These are phyloP conservation scores for Microcebus ravelobensis DNA, from an alignment of 2,113 vertebrate genomes.

Conservation along the genomic window DNA sequence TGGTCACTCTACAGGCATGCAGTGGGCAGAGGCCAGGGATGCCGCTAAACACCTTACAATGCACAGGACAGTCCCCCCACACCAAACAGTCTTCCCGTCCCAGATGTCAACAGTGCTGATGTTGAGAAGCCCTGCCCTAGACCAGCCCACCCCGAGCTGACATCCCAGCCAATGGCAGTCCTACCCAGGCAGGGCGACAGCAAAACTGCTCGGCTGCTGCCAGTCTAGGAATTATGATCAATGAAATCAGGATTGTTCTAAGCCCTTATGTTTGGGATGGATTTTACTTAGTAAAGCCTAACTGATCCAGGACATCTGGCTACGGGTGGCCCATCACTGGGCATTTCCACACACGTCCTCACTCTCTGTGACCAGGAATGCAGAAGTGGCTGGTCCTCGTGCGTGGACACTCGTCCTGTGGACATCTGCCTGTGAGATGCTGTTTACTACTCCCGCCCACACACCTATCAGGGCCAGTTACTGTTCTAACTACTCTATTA, in stretches of 20 bases:
- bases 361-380: background rate
- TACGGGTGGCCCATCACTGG: background rate
- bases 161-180: background rate
- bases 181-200: background rate
- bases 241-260: background rate
- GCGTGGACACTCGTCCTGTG: no score
- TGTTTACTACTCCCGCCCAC: background rate
- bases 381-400: background rate
- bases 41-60: background rate
- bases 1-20: background rate
- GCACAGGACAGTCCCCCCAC: background rate
- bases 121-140: background rate
- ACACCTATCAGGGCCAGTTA: background rate
- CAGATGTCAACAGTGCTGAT: background rate
- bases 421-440: background rate
- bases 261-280: background rate
- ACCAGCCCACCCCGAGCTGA: background rate
- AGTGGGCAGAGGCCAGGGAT: background rate
- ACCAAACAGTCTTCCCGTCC: background rate
- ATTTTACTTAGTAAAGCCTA: background rate
- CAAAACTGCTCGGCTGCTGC: background rate
- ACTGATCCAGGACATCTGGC: background rate
- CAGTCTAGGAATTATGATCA: background rate
- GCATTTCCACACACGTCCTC: background rate
- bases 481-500: background rate